These are phyloP conservation scores for Amiota mariae DNA, from an alignment of 2,888 invertebrate species.

Conservation along the genomic window DNA sequence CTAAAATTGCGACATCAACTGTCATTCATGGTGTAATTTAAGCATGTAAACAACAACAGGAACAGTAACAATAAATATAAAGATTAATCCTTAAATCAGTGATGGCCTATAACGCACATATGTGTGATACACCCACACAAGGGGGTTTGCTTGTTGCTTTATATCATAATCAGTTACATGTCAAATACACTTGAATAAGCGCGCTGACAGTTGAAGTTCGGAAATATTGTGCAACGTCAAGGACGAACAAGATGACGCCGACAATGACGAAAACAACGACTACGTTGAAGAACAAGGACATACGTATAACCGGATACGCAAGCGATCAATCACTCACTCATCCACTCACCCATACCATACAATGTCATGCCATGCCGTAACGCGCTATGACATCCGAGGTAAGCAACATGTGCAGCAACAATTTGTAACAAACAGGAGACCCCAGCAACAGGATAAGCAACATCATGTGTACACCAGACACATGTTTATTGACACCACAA, in stretches of 20 bases:
- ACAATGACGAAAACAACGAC: constrained; percentile 22
- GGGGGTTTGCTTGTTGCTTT: constrained; percentile 6
- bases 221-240: not conserved
- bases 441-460: not conserved
- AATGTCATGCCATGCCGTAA: too few species aligned
- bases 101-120: not conserved
- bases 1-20: constrained; percentile 33
- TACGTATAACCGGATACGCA: constrained; percentile 43
- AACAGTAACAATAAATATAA: not conserved
- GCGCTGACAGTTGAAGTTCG: not conserved
- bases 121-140: not conserved
- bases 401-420: too few species aligned
- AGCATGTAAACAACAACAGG: not conserved
- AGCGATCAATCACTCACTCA: constrained; percentile 59
- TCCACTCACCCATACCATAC: constrained; percentile 16
- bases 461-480: constrained; percentile 18
- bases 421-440: not conserved
- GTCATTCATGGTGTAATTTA: constrained; percentile 12
- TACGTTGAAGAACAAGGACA: constrained; percentile 34
- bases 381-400: too few species aligned
- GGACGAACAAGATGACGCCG: not conserved
- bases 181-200: constrained; percentile 27
- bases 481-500: constrained; percentile 32
- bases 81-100: constrained; percentile 23
- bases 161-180: constrained; percentile 25